Evolutionary conservation across 2,888 invertebrate genomes (phyloP), one percentile per base, ranked within the genome.

Genomic region (Tenthredo scrophulariae): DNA sequence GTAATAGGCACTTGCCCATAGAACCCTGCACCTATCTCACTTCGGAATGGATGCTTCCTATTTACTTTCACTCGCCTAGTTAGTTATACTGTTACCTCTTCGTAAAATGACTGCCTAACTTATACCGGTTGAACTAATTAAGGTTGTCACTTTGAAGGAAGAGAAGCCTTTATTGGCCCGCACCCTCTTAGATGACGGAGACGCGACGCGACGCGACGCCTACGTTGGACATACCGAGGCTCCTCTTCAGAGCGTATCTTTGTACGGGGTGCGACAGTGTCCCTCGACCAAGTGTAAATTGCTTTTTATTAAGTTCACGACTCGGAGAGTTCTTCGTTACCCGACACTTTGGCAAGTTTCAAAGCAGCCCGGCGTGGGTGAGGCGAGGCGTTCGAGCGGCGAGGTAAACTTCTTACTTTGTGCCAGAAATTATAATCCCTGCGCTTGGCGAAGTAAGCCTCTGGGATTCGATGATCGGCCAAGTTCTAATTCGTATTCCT

Each of bases 41-140:
- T 77, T 65, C 33, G 29, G 29, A 33, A 65, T 50, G 26, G 46
- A 67, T 79, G 22, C 58, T 62, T 75, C 43, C 65, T 85, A 83
- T 86, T 79, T 37, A 62, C 22, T 84, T 79, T 72, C 74, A 77
- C 85, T 80, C 85, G 70, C 84, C 85, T 84, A 84, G 85, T 80
- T 87, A 86, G 84, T 26, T 26, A 62, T 26, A 62, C 7, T 26
- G 9, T 86, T 86, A 86, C n/a, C 87, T 86, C 84, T 85, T 85
- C 84, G 77, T 37, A 83, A 62, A 80, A 80, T 26, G 80, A 80
- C 29, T 62, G 62, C n/a, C 58, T 37, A 62, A 80, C 37, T 80
- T 80, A n/a, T 40, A 29, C 58, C 9, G 50, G 62, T 62, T 50
- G n/a, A 80, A 80, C 80, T 40, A 80, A 80, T 80, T 80, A 80